These are phyloP conservation scores for Amazonetta brasiliensis DNA, from an alignment of 2,797 vertebrate genomes.

Conservation along the genomic window DNA sequence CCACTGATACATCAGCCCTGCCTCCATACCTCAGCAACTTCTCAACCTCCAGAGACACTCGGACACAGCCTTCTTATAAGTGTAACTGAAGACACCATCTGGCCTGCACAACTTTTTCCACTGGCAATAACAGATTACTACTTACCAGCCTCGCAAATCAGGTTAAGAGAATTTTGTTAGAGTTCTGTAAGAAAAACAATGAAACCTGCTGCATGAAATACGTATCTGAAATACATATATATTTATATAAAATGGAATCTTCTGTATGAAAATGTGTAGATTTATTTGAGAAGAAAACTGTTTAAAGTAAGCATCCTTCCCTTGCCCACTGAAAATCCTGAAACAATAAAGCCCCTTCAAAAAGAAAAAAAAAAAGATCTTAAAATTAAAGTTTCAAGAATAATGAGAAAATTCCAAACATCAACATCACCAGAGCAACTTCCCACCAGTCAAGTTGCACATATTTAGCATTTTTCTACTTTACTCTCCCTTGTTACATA, in stretches of 20 bases:
- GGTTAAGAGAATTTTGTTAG: slow-evolving; percentile 2
- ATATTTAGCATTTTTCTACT: slow-evolving; percentile 29
- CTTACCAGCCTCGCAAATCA: slow-evolving; percentile 15
- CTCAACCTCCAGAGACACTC: not conserved
- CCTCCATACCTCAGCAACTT: not conserved
- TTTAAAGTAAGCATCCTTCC: not conserved
- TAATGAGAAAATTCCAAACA: slow-evolving; percentile 33
- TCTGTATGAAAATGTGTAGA: not conserved
- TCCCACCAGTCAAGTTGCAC: not conserved
- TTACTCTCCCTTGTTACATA: not conserved
- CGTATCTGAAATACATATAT: not conserved
- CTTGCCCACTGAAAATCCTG: not conserved
- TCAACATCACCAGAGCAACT: not conserved
- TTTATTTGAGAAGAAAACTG: not conserved
- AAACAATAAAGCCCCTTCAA: not conserved
- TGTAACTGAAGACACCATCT: slow-evolving; percentile 6
- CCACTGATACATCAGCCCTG: not conserved
- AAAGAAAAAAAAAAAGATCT: not conserved
- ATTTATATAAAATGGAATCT: not conserved
- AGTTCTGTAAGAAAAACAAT: not conserved
- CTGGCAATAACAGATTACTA: slow-evolving; percentile 21
- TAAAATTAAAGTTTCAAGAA: not conserved
- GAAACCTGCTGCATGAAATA: not conserved
- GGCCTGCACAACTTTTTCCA: slow-evolving; percentile 16
- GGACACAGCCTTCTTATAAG: no score